phyloP scores from a whole-genome alignment of 2,113 vertebrate genomes.

The Crotalus tigris region DNA sequence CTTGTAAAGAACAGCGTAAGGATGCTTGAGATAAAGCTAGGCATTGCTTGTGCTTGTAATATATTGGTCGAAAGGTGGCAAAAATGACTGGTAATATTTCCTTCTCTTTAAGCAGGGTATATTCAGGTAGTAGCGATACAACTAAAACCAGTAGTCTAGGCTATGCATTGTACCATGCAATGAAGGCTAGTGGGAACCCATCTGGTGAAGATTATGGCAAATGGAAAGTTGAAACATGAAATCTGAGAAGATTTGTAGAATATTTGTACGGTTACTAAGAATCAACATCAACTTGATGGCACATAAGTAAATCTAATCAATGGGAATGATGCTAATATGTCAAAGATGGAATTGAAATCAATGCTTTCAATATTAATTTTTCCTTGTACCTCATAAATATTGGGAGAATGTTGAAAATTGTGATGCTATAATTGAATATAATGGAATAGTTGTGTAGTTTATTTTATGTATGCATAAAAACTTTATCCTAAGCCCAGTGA shows the following conservation, averaged over 20 bases:
- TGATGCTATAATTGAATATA: background rate
- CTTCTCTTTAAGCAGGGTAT: background rate
- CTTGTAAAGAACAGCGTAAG: background rate
- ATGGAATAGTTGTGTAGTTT: background rate
- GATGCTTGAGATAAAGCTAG: background rate
- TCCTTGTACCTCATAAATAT: background rate
- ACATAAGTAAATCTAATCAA: background rate
- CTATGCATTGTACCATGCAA: background rate
- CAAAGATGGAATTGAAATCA: background rate
- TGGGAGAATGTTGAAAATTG: background rate
- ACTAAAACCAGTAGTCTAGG: background rate
- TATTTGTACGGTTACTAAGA: background rate
- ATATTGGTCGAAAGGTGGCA: background rate
- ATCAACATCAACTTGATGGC: background rate
- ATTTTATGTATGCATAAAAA: background rate
- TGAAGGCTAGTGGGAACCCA: background rate
- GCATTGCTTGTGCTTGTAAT: background rate
- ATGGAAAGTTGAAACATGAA: background rate
- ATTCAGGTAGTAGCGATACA: background rate
- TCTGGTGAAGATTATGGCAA: background rate
- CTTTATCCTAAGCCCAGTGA: background rate
- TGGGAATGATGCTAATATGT: background rate
- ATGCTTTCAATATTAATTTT: background rate
- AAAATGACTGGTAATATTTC: background rate
- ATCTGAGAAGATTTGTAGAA: background rate